Percentiles rank a stretch among this genome's conserved stretches.
These are phyloP conservation scores for Indicator maculatus DNA, from an alignment of 2,113 vertebrate species.

Conservation along the genomic window DNA sequence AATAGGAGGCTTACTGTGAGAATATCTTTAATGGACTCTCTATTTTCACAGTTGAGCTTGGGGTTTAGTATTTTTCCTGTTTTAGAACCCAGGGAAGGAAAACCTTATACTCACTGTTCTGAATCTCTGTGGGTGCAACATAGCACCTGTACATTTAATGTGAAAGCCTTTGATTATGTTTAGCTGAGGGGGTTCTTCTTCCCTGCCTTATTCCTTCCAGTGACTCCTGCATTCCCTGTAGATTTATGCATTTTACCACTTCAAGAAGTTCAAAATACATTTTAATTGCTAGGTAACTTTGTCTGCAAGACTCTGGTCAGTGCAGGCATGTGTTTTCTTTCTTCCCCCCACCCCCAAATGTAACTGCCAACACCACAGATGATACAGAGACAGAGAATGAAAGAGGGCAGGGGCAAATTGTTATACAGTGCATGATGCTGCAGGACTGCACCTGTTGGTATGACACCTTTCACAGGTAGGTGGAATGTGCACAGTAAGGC, in stretches of 20 bases:
- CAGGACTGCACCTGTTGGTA: fast-evolving
- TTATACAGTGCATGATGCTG: fast-evolving
- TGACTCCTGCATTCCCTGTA: neutral
- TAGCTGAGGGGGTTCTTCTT: constrained; percentile 32
- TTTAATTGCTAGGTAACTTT: constrained; percentile 24
- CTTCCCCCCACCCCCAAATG: neutral
- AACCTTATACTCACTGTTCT: constrained; percentile 24
- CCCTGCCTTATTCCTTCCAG: neutral
- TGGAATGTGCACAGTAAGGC: neutral
- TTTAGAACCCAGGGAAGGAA: constrained; percentile 26
- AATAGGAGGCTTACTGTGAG: constrained; percentile 38
- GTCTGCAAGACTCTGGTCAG: neutral
- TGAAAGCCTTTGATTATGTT: constrained; percentile 40
- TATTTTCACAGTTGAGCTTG: constrained; percentile 10
- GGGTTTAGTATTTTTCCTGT: constrained; percentile 5
- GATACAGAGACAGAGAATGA: neutral
- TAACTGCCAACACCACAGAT: neutral
- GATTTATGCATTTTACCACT: constrained; percentile 31
- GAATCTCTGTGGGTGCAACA: constrained; percentile 22
- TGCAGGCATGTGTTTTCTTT: neutral
- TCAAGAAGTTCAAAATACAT: constrained; percentile 1
- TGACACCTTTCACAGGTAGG: neutral
- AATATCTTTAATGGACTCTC: constrained; percentile 59
- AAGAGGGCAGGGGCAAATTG: neutral
- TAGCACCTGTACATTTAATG: constrained; percentile 35